Evolutionary conservation across 2,797 vertebrate species (phyloP).

Genomic region (Vultur gryphus): DNA sequence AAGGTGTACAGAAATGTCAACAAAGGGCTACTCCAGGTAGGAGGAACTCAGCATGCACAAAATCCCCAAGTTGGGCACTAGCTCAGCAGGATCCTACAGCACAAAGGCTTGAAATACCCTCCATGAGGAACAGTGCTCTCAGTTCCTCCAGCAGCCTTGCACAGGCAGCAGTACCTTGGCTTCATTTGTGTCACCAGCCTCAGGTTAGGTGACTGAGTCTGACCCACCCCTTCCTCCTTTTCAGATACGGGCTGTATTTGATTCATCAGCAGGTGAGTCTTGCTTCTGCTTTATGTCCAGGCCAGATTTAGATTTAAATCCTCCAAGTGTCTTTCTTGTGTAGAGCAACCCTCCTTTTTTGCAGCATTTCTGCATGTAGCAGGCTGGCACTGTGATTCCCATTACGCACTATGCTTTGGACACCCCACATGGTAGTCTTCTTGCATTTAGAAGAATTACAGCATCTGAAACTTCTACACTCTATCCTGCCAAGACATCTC

Average conservation of each 20-base stretch:
- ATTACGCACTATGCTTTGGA: background rate
- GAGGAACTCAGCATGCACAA: background rate
- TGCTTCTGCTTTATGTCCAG: background rate
- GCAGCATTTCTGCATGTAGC: background rate
- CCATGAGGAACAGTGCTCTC: background rate
- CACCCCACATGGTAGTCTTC: background rate
- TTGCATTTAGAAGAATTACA: background rate
- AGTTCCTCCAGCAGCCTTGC: background rate
- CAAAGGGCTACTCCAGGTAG: background rate
- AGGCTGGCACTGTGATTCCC: background rate
- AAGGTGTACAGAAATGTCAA: background rate
- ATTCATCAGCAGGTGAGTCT: background rate
- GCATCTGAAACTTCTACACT: background rate
- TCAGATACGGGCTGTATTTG: background rate
- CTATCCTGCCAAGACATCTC: background rate
- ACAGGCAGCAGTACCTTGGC: background rate
- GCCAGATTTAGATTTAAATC: background rate
- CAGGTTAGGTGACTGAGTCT: background rate
- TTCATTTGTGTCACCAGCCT: background rate
- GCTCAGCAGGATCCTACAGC: background rate
- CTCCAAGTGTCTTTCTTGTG: background rate
- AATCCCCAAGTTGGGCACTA: background rate
- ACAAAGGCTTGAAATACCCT: background rate
- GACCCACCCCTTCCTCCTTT: background rate
- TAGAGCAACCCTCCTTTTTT: background rate